Base-by-base conservation (phyloP, 64 coral and sea anemone genomes). In the Acropora yongei region DNA sequence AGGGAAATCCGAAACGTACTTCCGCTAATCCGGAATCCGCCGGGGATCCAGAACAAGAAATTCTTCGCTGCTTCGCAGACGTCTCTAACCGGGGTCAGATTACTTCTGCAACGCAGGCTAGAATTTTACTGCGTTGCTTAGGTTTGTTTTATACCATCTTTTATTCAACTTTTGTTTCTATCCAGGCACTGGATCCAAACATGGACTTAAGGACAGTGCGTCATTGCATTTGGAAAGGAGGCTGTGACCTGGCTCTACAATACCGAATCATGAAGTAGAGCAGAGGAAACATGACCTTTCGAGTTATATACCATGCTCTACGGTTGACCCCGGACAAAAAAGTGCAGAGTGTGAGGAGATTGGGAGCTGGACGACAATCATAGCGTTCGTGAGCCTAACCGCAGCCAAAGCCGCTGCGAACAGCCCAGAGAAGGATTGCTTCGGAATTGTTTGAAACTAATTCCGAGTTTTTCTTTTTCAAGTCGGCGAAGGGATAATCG, bases 121-220 rank as follows among this genome's bases (percentile, higher is more conserved):
- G 11, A 8, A 63, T 63, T 14, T 63, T 63, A 63, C 60, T 12
- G 16, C 13, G 60, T 14, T 0, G 30, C 30, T 13, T 63, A 1
- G 13, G 13, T 63, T 14, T 63, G 11, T 57, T 4, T 18, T 43
- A 60, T 10, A 82, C 51, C 7, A 49, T 78, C 16, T 7, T 60
- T 42, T 13, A 16, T 43, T 39, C 43, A 42, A 60, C 4, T 3
- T 74, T 49, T 30, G n/a, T n/a, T n/a, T n/a, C n/a, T n/a, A n/a
- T n/a, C n/a, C 20, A 98, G 96, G 91, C 96, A 19, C 13, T 99
- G 72, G 97, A 96, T 47, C 94, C 97, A 44, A 86, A 86, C 45
- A 96, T 99, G 92, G 97, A 99, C 73, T 86, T 99, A 74, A 71
- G 97, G 49, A 99, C 97, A 75, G 97, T 99, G n/a, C 92, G 93